Conservation (phyloP, 2,888 invertebrate genomes). For the Vanessa cardui region DNA sequence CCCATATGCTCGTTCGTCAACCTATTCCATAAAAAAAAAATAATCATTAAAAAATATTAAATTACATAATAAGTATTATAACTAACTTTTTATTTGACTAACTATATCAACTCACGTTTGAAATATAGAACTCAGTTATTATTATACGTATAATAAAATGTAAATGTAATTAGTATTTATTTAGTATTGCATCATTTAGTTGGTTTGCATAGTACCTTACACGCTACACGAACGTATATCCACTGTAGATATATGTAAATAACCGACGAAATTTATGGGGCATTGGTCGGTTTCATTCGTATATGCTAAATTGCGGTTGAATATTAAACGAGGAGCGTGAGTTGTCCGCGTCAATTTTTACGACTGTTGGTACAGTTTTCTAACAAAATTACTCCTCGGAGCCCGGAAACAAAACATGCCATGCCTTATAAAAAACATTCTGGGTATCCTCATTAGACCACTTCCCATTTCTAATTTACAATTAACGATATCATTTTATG, state of each 20-base stretch:
- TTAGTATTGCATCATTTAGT: neutral
- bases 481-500: constrained; percentile 47
- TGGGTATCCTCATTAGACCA: constrained; percentile 58
- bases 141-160: neutral
- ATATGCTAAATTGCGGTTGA: constrained; percentile 41
- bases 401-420: constrained; percentile 49
- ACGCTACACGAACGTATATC: neutral
- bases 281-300: constrained; percentile 32
- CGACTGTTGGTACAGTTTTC: constrained; percentile 58
- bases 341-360: constrained; percentile 55
- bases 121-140: neutral
- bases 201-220: constrained; percentile 18
- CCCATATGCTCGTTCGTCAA: no score
- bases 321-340: constrained; percentile 55
- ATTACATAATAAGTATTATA: no score
- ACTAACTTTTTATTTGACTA: no score
- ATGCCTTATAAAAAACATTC: constrained; percentile 63
- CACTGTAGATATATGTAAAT: neutral
- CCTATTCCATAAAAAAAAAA: no score
- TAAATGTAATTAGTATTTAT: neutral
- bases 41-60: no score
- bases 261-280: constrained; percentile 18
- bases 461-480: constrained; percentile 68
- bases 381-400: constrained; percentile 59
- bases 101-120: no score